Conservation (phyloP, 2,888 invertebrate species). For the Amiota minor region DNA sequence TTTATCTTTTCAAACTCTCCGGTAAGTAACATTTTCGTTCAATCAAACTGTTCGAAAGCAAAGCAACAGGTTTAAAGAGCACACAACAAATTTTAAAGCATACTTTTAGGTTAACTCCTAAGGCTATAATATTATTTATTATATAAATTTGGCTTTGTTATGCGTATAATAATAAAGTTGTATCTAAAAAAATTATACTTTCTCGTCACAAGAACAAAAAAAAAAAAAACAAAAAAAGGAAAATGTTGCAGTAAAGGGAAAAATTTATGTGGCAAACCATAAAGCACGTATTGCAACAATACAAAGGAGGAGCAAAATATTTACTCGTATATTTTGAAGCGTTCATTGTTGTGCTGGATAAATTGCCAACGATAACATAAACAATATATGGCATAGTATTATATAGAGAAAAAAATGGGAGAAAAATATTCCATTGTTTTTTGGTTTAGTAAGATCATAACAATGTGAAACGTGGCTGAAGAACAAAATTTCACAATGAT, state of each 20-base stretch:
- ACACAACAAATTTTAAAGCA: constrained; percentile 39
- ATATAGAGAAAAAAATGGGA: no score
- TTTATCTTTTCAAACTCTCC: not conserved
- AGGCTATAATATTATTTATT: no score
- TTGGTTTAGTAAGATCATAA: constrained; percentile 51
- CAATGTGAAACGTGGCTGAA: constrained; percentile 28
- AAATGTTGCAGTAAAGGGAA: no score
- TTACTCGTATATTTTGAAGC: not conserved
- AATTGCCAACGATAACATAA: constrained; percentile 56
- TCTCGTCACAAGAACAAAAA: not conserved
- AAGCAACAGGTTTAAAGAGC: constrained; percentile 23
- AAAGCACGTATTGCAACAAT: constrained; percentile 35
- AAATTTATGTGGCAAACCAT: no score
- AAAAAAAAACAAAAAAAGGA: no score
- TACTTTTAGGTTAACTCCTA: constrained; percentile 31
- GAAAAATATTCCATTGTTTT: constrained; percentile 33
- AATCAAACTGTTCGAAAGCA: not conserved
- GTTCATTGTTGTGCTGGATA: constrained; percentile 44
- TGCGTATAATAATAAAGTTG: constrained; percentile 57
- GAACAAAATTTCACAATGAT: not conserved
- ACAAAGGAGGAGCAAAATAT: constrained; percentile 27
- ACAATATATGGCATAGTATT: constrained; percentile 30
- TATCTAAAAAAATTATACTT: constrained; percentile 61
- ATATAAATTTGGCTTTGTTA: constrained; percentile 42
- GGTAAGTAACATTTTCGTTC: not conserved